phyloP scores from a whole-genome alignment of 1,140 invertebrate genomes.

The Platyscapa corneri region DNA sequence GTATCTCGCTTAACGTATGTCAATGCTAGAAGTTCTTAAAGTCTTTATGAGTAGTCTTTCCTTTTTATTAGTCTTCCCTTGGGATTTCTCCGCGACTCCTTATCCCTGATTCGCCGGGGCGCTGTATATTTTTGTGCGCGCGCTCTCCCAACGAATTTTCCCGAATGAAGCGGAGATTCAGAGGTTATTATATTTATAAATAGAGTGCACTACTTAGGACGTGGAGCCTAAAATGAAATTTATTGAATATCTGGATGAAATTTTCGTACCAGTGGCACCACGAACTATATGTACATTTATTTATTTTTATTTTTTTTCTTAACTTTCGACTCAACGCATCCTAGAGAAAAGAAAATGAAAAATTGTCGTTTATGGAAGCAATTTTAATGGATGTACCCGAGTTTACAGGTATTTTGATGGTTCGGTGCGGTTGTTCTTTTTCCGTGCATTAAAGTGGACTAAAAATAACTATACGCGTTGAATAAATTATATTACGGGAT shows the following conservation, averaged over 20 bases:
- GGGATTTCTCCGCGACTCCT: not conserved
- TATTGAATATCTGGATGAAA: conserved; percentile 36
- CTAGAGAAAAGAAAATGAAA: conserved; percentile 7
- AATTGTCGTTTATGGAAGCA: not conserved
- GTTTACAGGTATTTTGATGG: not conserved
- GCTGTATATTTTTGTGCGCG: conserved; percentile 26
- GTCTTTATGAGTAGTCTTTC: no score
- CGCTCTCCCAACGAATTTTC: conserved; percentile 6
- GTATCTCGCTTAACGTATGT: not conserved
- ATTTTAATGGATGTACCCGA: not conserved
- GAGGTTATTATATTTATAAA: conserved; percentile 22
- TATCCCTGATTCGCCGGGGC: not conserved
- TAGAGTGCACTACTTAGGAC: conserved; percentile 16
- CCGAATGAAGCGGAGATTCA: not conserved
- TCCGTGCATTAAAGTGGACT: not conserved
- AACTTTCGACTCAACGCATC: not conserved
- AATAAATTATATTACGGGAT: no score
- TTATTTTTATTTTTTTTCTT: not conserved
- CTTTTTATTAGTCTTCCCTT: not conserved
- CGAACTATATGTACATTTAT: no score
- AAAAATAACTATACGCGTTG: no score
- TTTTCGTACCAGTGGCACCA: not conserved
- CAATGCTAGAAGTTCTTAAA: not conserved
- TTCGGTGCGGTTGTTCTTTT: not conserved
- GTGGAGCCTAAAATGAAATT: conserved; percentile 7